Percentiles rank a stretch among this genome's conserved stretches.
Conservation (phyloP, 2,113 vertebrate species). For the Anguilla rostrata region DNA sequence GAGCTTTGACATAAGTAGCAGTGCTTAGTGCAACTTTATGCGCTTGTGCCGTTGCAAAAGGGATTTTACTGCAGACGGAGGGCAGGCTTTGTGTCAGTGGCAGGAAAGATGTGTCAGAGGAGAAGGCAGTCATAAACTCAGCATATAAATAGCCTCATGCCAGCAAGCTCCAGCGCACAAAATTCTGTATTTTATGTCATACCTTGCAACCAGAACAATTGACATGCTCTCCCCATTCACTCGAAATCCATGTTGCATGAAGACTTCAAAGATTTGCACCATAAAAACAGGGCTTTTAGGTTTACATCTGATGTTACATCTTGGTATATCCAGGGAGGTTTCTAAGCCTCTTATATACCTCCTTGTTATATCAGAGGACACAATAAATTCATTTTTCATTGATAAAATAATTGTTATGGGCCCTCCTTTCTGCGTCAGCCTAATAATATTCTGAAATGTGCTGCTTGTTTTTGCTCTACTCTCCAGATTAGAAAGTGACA, state of each 20-base stretch:
- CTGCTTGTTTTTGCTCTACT: neutral
- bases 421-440: neutral
- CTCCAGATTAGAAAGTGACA: conserved; percentile 4
- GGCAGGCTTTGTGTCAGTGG: neutral
- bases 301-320: neutral
- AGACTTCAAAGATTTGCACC: neutral
- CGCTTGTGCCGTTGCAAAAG: neutral
- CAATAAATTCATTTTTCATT: neutral
- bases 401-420: neutral
- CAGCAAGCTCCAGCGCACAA: neutral
- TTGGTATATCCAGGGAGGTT: neutral
- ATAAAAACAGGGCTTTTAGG: neutral
- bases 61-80: neutral
- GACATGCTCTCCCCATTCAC: neutral
- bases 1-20: neutral
- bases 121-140: neutral
- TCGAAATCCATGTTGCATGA: neutral
- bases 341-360: neutral
- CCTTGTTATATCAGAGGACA: neutral
- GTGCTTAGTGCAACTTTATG: neutral
- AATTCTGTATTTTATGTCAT: neutral
- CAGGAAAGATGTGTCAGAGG: neutral
- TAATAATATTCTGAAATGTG: neutral
- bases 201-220: neutral
- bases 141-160: neutral